Evolutionary conservation across 2,113 vertebrate species (phyloP), one percentile per base, ranked within the genome.

Genomic region (Caracal caracal): DNA sequence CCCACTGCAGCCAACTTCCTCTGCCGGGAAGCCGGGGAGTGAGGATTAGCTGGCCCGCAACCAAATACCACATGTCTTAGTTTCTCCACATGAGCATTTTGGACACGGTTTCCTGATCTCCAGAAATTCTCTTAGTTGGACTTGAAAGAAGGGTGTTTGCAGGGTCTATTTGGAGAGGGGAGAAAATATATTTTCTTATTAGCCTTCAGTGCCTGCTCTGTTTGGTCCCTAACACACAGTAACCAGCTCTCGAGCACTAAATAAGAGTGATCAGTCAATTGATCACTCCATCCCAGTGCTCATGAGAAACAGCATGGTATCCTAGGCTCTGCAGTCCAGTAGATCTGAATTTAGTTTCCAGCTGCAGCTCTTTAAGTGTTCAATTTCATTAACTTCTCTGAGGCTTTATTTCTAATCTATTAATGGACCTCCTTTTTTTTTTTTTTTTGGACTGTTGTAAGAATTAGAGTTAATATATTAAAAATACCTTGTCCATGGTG

Each of bases 141-240:
- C 33, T 70, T 16, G 12, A 70, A 78, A 90, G 63, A 80, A 93
- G 40, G n/a, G 53, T 53, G 19, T 83, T 95, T 93, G 35, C 84
- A 78, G 43, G 19, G 12, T 68, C 6, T 61, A 17, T 12, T 40
- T 35, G 68, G 56, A 43, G 26, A 68, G 16, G 40, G 16, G 20
- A 70, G 71, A 82, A 92, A 70, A 53, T 53, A 9, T 5, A 10
- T 53, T 26, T 78, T 56, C 19, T 47, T 85, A 4, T 84, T 84
- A 33, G 20, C 63, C 37, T 33, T 70, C 2, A 24, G 1, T 56
- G 30, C 7, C 12, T 85, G 15, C 19, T 94, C 81, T 37, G 7
- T 71, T 53, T 81, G 78, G 16, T 70, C 56, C 6, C 61, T 33
- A 33, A 10, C 70, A 30, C 0, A 10, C 28, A 35, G 20, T 59